Evolutionary conservation across 2,797 vertebrate genomes (phyloP), one percentile per base, ranked within the genome.

Genomic region (Periophthalmus magnuspinnatus): DNA sequence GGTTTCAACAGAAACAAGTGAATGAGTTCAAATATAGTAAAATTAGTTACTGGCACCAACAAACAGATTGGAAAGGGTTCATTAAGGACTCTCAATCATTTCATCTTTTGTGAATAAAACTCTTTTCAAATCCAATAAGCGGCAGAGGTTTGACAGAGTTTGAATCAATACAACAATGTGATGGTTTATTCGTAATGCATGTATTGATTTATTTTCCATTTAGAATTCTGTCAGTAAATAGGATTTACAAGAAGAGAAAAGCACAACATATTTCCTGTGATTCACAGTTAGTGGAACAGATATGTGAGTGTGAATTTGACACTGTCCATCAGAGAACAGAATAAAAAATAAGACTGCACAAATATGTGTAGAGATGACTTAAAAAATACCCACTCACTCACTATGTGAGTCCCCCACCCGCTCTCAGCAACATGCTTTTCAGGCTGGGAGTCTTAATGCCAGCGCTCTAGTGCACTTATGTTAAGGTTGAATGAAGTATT

Each of bases 401-500:
- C 68, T 1, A 5, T 47, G 59, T 14, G 54, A 24, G 45, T 77
- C 65, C 55, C 58, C 56, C 69, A 66, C 67, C 34, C 64, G 6
- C 74, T 54, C 71, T 72, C 75, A 68, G 71, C 64, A 41, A 70
- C 65, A 74, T 48, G 65, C 67, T 84, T 67, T 78, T 77, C 75
- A 82, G 70, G 78, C 85, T 82, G 81, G 81, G 68, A 65, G 22
- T 89, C 87, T 90, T 88, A 87, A 89, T 89, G 83, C 73, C 55
- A 78, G 83, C 45, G 74, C 83, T 90, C 84, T 73, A 82, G 84
- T 83, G 80, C 86, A 86, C 86, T 89, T 84, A 83, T 85, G 75
- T 84, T 86, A 82, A 84, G 76, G 83, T 78, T 91, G 87, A 92
- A 89, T 90, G 81, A 86, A 84, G 81, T 91, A 91, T 90, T 86